Conservation (phyloP, 2,797 vertebrate species). For the Micrastur ruficollis region DNA sequence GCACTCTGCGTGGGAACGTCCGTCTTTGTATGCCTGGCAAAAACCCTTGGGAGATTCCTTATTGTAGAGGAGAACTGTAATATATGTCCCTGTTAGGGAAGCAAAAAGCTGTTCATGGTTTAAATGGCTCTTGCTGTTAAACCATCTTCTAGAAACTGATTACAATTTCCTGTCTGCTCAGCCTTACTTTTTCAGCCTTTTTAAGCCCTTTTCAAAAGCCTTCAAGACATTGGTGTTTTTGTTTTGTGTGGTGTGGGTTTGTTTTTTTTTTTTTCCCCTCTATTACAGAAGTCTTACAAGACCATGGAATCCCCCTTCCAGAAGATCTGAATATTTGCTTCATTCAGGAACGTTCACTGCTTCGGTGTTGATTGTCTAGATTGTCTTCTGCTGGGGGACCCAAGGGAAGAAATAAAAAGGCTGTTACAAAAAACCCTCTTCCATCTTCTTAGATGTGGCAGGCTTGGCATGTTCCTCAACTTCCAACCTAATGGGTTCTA, state of each 20-base stretch:
- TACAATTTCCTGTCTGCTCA: neutral
- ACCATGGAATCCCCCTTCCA: neutral
- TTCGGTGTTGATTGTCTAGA: neutral
- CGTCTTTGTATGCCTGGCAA: neutral
- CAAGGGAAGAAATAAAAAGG: neutral
- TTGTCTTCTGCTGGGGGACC: neutral
- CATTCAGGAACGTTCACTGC: neutral
- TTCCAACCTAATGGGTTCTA: neutral
- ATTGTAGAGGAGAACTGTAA: neutral
- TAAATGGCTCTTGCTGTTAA: neutral
- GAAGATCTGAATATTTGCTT: neutral
- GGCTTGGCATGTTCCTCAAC: neutral
- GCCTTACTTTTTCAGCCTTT: neutral
- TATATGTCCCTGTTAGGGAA: neutral
- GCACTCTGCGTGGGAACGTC: accelerated
- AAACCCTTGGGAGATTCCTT: neutral
- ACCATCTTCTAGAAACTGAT: neutral
- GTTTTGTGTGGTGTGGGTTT: too few species aligned
- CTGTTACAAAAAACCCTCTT: neutral
- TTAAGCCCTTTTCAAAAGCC: neutral
- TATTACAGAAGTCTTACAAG: neutral
- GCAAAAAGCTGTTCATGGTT: neutral
- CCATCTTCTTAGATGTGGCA: neutral
- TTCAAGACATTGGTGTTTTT: neutral
- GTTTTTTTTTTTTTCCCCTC: too few species aligned